Evolutionary conservation across 2,113 vertebrate species (phyloP).

Genomic region (Eptatretus burgeri): DNA sequence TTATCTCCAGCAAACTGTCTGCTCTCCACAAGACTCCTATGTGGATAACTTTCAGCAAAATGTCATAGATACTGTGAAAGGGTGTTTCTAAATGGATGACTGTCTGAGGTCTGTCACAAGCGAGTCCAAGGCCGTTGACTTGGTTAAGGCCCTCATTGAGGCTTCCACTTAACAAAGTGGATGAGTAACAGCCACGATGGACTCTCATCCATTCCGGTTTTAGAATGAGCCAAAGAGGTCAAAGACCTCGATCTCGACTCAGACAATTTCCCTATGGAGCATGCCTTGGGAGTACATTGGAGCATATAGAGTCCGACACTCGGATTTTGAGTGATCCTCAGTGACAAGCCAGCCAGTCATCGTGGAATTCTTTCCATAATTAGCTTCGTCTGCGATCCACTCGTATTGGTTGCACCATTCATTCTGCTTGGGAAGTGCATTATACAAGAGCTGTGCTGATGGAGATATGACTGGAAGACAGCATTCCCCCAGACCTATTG

Average conservation of each 20-base stretch:
- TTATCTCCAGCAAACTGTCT: neutral
- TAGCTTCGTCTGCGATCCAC: neutral
- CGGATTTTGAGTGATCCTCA: too few relatives aligned
- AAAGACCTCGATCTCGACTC: constrained; percentile 3
- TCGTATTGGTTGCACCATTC: neutral
- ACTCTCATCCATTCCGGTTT: neutral
- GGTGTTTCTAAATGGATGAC: neutral
- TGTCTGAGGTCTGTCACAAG: neutral
- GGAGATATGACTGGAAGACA: neutral
- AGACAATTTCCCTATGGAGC: neutral
- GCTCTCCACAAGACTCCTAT: neutral
- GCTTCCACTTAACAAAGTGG: constrained; percentile 7
- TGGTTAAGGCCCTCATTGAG: neutral
- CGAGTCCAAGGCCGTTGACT: neutral
- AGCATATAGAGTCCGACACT: neutral
- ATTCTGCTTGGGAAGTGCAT: neutral
- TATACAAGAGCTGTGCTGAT: constrained; percentile 6
- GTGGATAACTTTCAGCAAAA: neutral
- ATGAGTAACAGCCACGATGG: neutral
- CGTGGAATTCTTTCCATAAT: constrained; percentile 5
- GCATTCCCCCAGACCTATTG: neutral
- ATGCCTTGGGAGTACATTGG: neutral
- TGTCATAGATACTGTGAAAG: neutral
- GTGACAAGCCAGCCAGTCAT: neutral
- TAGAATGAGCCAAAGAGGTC: constrained; percentile 1